Percentiles rank a stretch among this genome's conserved stretches.
These are phyloP conservation scores for Schizopygopsis malacanthus DNA, from an alignment of 2,797 vertebrate species.

Conservation along the genomic window DNA sequence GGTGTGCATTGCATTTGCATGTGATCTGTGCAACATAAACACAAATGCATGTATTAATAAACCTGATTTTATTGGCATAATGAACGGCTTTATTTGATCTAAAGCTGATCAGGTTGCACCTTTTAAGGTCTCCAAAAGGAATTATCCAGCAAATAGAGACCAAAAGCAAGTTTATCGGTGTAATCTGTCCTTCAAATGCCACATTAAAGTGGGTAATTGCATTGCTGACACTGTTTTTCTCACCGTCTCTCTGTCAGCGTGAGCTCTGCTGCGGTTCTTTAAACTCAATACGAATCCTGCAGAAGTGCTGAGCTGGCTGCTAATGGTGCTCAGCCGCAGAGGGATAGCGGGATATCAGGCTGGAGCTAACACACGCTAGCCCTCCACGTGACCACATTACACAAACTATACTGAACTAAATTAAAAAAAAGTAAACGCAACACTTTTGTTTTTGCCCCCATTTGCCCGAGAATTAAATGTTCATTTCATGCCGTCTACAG, in stretches of 20 bases:
- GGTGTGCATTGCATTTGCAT: neutral
- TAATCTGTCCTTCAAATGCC: conserved; percentile 34
- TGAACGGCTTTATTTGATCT: neutral
- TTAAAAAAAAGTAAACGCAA: no score
- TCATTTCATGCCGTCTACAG: no score
- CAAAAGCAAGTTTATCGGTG: conserved; percentile 5
- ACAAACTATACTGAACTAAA: neutral
- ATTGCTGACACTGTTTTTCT: conserved; percentile 19
- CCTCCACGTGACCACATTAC: neutral
- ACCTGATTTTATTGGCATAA: neutral
- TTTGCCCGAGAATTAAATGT: no score
- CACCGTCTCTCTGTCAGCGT: conserved; percentile 5
- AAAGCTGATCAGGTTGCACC: neutral
- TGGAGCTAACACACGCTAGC: conserved; percentile 17
- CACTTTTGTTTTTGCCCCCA: no score
- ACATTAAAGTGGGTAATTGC: conserved; percentile 11
- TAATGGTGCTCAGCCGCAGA: neutral
- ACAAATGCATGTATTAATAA: neutral
- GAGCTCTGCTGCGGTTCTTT: conserved; percentile 44
- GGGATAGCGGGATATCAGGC: conserved; percentile 36
- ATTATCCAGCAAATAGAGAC: neutral
- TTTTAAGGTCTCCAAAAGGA: neutral
- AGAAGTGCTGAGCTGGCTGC: conserved; percentile 53
- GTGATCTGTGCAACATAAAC: neutral
- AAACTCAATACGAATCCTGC: conserved; percentile 46